Evolutionary conservation across 1,140 invertebrate genomes (phyloP), one percentile per base, ranked within the genome.

Genomic region (Rhyzopertha dominica): DNA sequence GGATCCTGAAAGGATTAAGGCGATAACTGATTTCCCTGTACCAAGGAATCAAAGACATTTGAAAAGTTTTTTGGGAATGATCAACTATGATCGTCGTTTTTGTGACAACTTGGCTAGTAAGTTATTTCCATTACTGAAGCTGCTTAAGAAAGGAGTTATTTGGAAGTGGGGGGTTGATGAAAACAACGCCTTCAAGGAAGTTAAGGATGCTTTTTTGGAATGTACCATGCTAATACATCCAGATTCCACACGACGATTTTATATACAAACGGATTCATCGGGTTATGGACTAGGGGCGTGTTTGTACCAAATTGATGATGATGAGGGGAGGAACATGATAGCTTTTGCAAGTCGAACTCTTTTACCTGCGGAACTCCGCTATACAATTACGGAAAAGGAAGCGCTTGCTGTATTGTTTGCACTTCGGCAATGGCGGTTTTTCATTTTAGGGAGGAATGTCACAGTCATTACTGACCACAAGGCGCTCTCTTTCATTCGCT

Each of bases 31-130:
- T 0, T 69, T 62, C 39, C 58, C 67, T 0, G 39, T 14, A 2
- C 67, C 67, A 0, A 51, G 30, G 5, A 67, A 55, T 23, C 45
- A 57, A 5, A 63, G 60, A 37, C 53, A 69, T 34, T 36, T 70
- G 5, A 57, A 61, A 49, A 51, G 62, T 18, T 74, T 72, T 49
- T 46, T 75, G 20, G 70, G 67, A 3, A 35, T 70, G 2, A 45
- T 66, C 2, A 68, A 69, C 22, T 74, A 62, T 49, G 67, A 72
- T 38, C 45, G 62, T 4, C 56, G 62, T 48, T 74, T 68, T 55
- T 58, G 71, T 17, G 49, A 49, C 0, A 40, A 62, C 13, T 61
- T 63, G 13, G 43, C 65, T 0, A 43, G 51, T 1, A 30, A 13
- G 20, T 53, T 19, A 4, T 2, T n/a, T 23, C 32, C 32, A 8